Evolutionary conservation across 2,113 vertebrate species (phyloP), one percentile per base, ranked within the genome.

Genomic region (Etia nguti): DNA sequence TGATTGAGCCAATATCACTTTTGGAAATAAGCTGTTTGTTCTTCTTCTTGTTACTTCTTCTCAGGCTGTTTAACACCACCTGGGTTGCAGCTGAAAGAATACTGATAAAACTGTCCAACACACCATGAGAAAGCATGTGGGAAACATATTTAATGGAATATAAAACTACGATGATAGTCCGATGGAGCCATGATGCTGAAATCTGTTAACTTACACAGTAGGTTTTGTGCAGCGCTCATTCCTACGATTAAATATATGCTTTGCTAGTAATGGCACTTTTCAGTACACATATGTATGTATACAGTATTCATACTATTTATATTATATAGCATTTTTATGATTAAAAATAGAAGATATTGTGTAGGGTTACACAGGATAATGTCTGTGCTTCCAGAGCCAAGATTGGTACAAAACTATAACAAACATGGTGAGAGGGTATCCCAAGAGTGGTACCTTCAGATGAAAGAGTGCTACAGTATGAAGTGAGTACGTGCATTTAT

Each of bases 1-100:
- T 68, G 0, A 68, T 9, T 41, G 0, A 41, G 36, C 36, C 36
- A 9, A 9, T 41, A 41, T 68, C 36, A 22, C 34, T 15, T 13
- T 68, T 22, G 11, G 6, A 22, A 68, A 38, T 38, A 38, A 65
- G 60, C 10, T 46, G 16, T 73, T 73, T 46, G 1, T 26, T 46
- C 68, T 73, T 73, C n/a, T n/a, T n/a, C n/a, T n/a, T n/a, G n/a
- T n/a, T 18, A 26, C 3, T 73, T 46, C 38, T 22, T 26, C 41
- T 73, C 1, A 1, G 8, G 15, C 41, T 46, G 68, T 73, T 73
- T 73, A 29, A 73, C 41, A 46, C 1, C 22, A 46, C n/a, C 15
- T 73, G 41, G 2, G 9, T 1, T 0, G 22, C 41, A 26, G 22
- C 38, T 73, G 41, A 11, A 46, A 11, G 22, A 46, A 73, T 26